Evolutionary conservation across 2,113 vertebrate genomes (phyloP).

Genomic region (Eptatretus burgeri): DNA sequence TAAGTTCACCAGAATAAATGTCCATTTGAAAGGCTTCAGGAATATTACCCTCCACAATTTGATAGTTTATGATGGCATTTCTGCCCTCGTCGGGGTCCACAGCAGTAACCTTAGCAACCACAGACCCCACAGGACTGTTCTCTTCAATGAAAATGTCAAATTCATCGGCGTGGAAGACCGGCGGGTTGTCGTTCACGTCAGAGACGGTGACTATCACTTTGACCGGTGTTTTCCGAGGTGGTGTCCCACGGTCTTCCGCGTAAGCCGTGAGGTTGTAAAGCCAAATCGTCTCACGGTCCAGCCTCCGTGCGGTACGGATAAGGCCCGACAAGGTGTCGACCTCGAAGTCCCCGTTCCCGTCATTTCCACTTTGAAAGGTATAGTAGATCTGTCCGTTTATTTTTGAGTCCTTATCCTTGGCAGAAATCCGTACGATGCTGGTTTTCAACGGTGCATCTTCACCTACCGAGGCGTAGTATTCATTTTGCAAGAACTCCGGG

Average conservation of each 20-base stretch:
- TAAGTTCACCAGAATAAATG: slow-evolving; percentile 91
- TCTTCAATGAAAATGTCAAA: slow-evolving; percentile 83
- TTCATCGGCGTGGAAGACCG: slow-evolving; percentile 69
- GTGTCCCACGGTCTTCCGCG: slow-evolving; percentile 64
- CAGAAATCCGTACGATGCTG: slow-evolving; percentile 80
- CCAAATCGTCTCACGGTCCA: slow-evolving; percentile 57
- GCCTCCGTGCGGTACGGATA: slow-evolving; percentile 46
- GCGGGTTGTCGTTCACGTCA: slow-evolving; percentile 85
- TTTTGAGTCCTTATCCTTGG: slow-evolving; percentile 69
- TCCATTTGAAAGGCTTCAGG: slow-evolving; percentile 98
- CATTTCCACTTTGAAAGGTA: slow-evolving; percentile 88
- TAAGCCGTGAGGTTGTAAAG: slow-evolving; percentile 79
- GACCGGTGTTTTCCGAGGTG: slow-evolving; percentile 53
- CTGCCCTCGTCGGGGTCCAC: slow-evolving; percentile 66
- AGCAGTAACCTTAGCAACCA: slow-evolving; percentile 78
- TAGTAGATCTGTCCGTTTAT: slow-evolving; percentile 79
- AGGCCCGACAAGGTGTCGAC: slow-evolving; percentile 95
- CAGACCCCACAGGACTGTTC: slow-evolving; percentile 75
- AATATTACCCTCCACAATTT: slow-evolving; percentile 94
- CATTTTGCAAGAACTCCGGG: slow-evolving; percentile 57
- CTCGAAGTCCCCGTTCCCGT: slow-evolving; percentile 85
- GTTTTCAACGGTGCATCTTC: slow-evolving; percentile 81
- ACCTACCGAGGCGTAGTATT: slow-evolving; percentile 61
- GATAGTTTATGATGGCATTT: slow-evolving; percentile 93
- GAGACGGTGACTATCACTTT: slow-evolving; percentile 66